Percentiles rank a stretch among this genome's conserved stretches.
These are phyloP conservation scores for Taphrorychus bicolor DNA, from an alignment of 2,888 invertebrate species.

Conservation along the genomic window DNA sequence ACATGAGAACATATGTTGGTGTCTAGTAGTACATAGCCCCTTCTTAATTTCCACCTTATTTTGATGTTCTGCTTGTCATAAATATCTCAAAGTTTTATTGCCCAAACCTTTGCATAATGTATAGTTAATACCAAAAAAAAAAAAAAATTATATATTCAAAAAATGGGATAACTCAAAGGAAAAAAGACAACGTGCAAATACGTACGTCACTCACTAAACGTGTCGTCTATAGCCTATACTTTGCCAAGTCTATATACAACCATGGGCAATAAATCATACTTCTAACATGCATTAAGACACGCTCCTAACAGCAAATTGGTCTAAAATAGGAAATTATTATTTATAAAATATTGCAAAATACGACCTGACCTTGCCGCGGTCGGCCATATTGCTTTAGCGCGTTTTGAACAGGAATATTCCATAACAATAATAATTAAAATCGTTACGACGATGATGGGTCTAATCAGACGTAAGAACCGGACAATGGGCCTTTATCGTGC, in stretches of 20 bases:
- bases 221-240: background rate
- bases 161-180: too few relatives aligned
- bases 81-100: too few relatives aligned
- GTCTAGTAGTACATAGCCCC: too few relatives aligned
- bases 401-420: background rate
- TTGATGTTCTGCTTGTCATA: too few relatives aligned
- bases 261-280: background rate
- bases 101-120: too few relatives aligned
- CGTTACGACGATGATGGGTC: too few relatives aligned
- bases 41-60: too few relatives aligned
- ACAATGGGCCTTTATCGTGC: background rate
- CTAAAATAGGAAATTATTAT: slow-evolving; percentile 28
- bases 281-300: background rate
- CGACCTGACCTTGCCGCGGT: slow-evolving; percentile 15
- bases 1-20: too few relatives aligned
- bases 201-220: background rate
- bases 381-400: background rate
- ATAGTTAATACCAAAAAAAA: too few relatives aligned
- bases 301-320: background rate
- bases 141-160: too few relatives aligned
- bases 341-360: slow-evolving; percentile 31
- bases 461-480: background rate
- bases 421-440: too few relatives aligned
- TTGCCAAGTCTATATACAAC: background rate
- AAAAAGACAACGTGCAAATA: background rate